Base-by-base conservation (phyloP, 1,140 invertebrate genomes). In the Drosophila rhopaloa region DNA sequence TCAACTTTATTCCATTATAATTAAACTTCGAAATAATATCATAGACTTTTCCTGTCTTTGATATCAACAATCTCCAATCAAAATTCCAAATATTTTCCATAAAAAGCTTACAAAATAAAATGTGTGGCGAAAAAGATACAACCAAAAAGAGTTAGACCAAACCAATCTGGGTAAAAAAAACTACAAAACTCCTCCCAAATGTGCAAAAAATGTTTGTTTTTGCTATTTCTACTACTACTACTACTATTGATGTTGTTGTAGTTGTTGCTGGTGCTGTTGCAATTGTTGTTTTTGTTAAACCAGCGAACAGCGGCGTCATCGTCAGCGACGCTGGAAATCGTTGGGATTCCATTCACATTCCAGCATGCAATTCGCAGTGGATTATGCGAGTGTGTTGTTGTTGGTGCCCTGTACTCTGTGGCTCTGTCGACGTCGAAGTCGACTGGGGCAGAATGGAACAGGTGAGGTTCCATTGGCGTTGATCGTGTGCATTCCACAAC, bases 321-420 rank as follows among this genome's bases (percentile, higher is more conserved):
- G 83, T 76, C 83, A 86, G 84, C 83, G 73, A 90, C 79, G 90
- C 75, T 91, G 73, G 73, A 83, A 90, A 91, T 91, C 82, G 81
- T 85, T 91, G 54, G 76, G 85, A 91, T 91, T 91, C 90, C 90
- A 91, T 91, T 91, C 90, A 91, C 90, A 91, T 91, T 91, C 90
- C 90, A 91, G 83, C 90, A 91, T 91, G 90, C 90, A 91, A 91
- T 91, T 91, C 84, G 79, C 83, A 84, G 62, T 89, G 90, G 79
- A 82, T 84, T 80, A 67, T 67, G 70, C 68, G 74, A 56, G 72
- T 65, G 37, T 67, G 60, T 57, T 47, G 73, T 48, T 73, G 68
- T 37, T 65, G 75, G 54, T 81, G 78, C n/a, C 37, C 38, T 40
- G 60, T 24, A 24, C 48, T 32, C 65, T 44, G n/a, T 44, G 43